Evolutionary conservation across 2,797 vertebrate species (phyloP).

Genomic region (Heteromormyrus szaboi): DNA sequence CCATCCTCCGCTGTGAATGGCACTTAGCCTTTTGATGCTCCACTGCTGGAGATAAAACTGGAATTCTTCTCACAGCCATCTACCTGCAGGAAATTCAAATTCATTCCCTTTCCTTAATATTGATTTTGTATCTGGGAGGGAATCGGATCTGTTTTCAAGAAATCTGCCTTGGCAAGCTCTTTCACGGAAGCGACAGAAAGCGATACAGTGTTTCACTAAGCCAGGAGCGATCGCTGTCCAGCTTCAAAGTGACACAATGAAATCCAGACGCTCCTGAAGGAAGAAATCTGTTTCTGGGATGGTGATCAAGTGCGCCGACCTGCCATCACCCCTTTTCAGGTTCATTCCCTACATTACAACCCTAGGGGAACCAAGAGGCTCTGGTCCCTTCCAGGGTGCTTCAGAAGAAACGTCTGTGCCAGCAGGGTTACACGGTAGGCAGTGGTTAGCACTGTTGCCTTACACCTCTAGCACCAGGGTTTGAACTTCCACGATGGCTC

Average conservation of each 20-base stretch:
- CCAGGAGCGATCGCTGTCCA: neutral
- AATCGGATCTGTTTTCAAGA: neutral
- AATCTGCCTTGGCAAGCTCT: neutral
- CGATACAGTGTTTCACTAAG: neutral
- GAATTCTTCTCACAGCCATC: neutral
- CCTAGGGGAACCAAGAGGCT: neutral
- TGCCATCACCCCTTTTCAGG: neutral
- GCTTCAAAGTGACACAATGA: neutral
- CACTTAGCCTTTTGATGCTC: neutral
- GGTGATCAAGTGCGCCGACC: neutral
- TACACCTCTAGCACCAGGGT: neutral
- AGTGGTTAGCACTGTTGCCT: neutral
- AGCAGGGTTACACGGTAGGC: neutral
- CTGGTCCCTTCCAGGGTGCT: neutral
- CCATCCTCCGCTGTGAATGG: neutral
- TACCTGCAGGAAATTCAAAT: neutral
- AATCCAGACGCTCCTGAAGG: neutral
- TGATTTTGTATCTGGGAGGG: neutral
- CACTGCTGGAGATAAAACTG: neutral
- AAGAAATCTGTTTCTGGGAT: neutral
- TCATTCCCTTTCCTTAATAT: neutral
- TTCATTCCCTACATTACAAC: neutral
- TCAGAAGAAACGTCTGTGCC: neutral
- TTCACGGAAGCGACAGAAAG: neutral
- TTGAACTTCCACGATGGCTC: neutral